Evolutionary conservation across 2,797 vertebrate species (phyloP), one percentile per base, ranked within the genome.

Genomic region (Apogon talboti): DNA sequence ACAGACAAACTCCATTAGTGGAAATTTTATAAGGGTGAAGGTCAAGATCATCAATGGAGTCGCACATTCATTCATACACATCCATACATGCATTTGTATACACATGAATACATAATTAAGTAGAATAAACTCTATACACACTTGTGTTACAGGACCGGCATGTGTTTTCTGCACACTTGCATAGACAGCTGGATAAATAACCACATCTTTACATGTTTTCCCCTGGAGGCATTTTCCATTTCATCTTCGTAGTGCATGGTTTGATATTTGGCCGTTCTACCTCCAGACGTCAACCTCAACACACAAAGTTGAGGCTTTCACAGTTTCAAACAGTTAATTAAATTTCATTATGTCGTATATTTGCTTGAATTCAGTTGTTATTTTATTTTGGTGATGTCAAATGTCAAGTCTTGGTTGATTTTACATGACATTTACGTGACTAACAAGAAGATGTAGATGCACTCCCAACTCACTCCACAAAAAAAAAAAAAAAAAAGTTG

Each of bases 1-100:
- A n/a, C n/a, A n/a, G n/a, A 66, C 65, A 63, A 57, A 69, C 14
- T 74, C 59, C 54, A 16, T 50, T 52, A 60, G 71, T 63, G 40
- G 56, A 37, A 30, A 38, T 44, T 38, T 62, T 71, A 66, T 60
- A 8, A 69, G 46, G 78, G 63, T 74, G 24, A 19, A 12, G 43
- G 50, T 12, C 41, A 11, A 54, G 56, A 3, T 2, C 68, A 52
- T 62, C n/a, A 6, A 30, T 58, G 48, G 53, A 71, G 44, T 49
- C 42, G 43, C 46, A 64, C 41, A 47, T 28, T 21, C 30, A n/a
- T 54, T 38, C 35, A 38, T 16, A 30, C 51, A 50, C 15, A 33
- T 15, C 12, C 14, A 42, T 19, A 59, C 2, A 9, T 60, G 33
- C 37, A 54, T 40, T 46, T 14, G 30, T 1, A 59, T 7, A 35